A percentile compares a stretch with the other conserved stretches of the same genome.
Evolutionary conservation across 2,888 invertebrate genomes (phyloP).

Genomic region (Volucella inanis): DNA sequence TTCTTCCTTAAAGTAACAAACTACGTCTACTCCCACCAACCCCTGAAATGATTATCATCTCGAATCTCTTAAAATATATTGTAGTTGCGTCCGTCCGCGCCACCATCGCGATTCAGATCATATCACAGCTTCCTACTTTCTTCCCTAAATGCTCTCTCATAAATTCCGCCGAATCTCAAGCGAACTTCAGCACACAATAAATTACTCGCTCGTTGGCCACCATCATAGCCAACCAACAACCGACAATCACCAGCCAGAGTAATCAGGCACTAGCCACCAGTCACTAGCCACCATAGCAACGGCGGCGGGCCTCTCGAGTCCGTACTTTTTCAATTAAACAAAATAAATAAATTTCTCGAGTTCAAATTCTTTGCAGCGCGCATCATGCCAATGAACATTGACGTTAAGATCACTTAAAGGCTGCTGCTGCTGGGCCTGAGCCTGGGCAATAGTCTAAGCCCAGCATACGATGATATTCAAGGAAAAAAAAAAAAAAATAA

Average conservation of each 20-base stretch:
- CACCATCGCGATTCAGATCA: background rate
- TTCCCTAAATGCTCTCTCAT: constrained; percentile 50
- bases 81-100: no score
- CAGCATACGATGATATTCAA: constrained; percentile 30
- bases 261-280: background rate
- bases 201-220: constrained; percentile 58
- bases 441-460: background rate
- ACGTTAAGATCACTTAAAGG: constrained; percentile 70
- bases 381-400: constrained; percentile 74
- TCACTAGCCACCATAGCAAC: background rate
- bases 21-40: no score
- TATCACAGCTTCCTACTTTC: constrained; percentile 56
- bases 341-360: constrained; percentile 69
- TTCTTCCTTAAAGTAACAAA: no score
- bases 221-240: constrained; percentile 45
- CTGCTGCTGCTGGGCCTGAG: constrained; percentile 4
- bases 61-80: no score
- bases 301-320: constrained; percentile 58
- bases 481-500: constrained; percentile 22
- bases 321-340: constrained; percentile 68
- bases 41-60: no score
- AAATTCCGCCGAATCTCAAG: constrained; percentile 29
- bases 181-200: constrained; percentile 65
- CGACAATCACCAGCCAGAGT: background rate
- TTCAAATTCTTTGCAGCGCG: constrained; percentile 70